Evolutionary conservation across 2,113 vertebrate genomes (phyloP), one percentile per base, ranked within the genome.

Genomic region (Poicephalus gulielmi): DNA sequence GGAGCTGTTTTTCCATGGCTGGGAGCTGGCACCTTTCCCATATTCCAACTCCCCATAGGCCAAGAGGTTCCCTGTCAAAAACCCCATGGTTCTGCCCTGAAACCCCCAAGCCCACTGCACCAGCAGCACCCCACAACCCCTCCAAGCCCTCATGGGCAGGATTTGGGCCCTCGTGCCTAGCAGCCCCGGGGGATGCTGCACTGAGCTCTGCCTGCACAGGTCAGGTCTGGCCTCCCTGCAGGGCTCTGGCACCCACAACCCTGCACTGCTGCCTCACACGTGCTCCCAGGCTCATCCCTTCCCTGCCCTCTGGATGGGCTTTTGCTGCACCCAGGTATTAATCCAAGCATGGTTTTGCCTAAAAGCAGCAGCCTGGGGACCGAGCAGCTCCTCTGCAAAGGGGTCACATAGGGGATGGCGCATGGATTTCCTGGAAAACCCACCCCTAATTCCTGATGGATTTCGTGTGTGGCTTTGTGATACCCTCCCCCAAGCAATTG

Each of bases 381-480:
- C 1, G 0, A 5, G 28, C 81, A 62, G 71, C 68, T 60, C 31
- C 76, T 86, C 71, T 22, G 71, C 33, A 7, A 35, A 25, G 50
- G 66, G 46, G 57, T 59, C 57, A 92, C 1, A 1, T 30, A 30
- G 11, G 57, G 53, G 50, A 75, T 25, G 46, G 93, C 70, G 70
- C 60, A 23, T 0, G 4, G 66, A 79, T 90, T 82, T 84, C 88
- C 88, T 69, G 80, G 44, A 80, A 77, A 89, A 43, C 37, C 47
- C 88, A 62, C 27, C 19, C 53, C 67, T 50, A 30, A 25, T 53
- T 73, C 71, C 71, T 84, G 28, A 30, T 24, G 84, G 90, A 35
- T 91, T 88, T 73, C 68, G 47, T 64, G 68, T 41, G 68, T 41
- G 82, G 88, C 90, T 77, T 82, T 76, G 83, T 76, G 90, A 70